These are phyloP conservation scores for Turritopsis rubra DNA, from an alignment of 30 jellyfish, hydroid and myxozoan species.

Conservation along the genomic window DNA sequence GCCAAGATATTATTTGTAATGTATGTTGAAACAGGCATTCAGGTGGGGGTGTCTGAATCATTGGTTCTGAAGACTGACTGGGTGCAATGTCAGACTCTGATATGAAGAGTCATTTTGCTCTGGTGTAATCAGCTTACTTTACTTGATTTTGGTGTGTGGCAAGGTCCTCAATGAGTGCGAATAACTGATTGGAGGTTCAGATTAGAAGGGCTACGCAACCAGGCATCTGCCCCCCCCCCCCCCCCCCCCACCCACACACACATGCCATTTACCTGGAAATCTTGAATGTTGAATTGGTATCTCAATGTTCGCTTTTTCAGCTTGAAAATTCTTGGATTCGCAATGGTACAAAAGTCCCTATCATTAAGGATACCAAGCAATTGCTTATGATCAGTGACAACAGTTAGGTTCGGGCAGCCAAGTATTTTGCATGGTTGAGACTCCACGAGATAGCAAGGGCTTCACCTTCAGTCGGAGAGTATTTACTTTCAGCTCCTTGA, in stretches of 20 bases:
- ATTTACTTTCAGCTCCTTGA: background rate
- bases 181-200: too few species aligned
- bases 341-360: background rate
- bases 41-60: background rate
- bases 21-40: background rate
- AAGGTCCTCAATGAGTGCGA: too few species aligned
- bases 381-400: slow-evolving; percentile 4
- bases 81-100: too few species aligned
- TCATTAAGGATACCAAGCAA: background rate
- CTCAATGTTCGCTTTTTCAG: background rate
- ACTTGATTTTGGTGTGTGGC: too few species aligned
- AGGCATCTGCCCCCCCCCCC: too few species aligned
- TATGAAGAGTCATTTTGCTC: too few species aligned
- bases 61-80: too few species aligned
- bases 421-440: background rate
- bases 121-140: too few species aligned
- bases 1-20: too few species aligned
- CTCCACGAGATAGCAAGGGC: background rate
- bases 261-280: too few species aligned
- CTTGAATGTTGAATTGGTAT: background rate
- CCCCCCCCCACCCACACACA: too few species aligned
- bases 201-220: too few species aligned
- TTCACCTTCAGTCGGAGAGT: slow-evolving; percentile 9
- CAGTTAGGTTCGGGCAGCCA: background rate
- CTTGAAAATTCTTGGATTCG: background rate